Base-by-base conservation (phyloP, 2,113 vertebrate species). In the Kryptolebias marmoratus region DNA sequence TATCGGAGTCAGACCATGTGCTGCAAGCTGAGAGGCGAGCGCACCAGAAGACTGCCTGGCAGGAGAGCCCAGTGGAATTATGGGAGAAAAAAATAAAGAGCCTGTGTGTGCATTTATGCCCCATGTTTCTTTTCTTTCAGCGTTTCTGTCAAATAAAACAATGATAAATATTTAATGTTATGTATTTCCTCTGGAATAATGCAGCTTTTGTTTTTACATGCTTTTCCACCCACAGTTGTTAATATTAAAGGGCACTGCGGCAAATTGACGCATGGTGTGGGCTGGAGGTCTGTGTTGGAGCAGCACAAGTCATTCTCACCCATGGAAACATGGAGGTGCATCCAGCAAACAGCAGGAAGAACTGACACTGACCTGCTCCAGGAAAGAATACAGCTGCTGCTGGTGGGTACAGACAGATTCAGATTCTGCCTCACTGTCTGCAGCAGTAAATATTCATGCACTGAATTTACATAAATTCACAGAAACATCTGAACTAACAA, bases 161-260 rank as follows among this genome's bases (percentile, higher is more conserved):
- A 89, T 61, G 71, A 76, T 91, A 84, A 91, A 91, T 89, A 85
- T 92, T 91, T 92, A 54, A 91, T 90, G 68, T 68, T 68, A 27
- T 71, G 77, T 83, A 88, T 87, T 87, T 90, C 75, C 76, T 71
- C 57, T 64, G 63, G 75, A 88, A 88, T 83, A 88, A 88, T 80
- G 87, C 82, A 69, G 85, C 85, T 87, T 89, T 88, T 85, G 82
- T 88, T 86, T 88, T 78, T 79, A 71, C 70, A 66, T 79, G 75
- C 62, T 56, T 65, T 42, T 81, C 75, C 68, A 11, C 86, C 39
- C 57, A 2, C 27, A 39, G 16, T 84, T 52, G 54, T 92, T 86
- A 90, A 90, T 92, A 91, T 90, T 89, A 84, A 84, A 84, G 28
- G 66, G 48, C 65, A 72, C 75, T 31, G 28, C 0, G 36, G 66